These are phyloP conservation scores for Anagrus nilaparvatae DNA, from an alignment of 1,140 invertebrate genomes.

Conservation along the genomic window DNA sequence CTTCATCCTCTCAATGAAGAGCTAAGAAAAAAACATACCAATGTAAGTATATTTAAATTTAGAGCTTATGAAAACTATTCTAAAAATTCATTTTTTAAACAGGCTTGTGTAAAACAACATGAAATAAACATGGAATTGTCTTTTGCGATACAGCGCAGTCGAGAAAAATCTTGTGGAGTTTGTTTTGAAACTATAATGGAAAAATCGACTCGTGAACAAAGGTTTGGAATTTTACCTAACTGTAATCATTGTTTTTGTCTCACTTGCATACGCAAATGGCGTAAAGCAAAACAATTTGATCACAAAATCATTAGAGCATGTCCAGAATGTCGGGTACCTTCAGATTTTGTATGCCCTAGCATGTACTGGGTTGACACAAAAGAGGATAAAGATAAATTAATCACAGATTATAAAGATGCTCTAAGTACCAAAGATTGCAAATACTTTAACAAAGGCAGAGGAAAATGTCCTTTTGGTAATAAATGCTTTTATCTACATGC, in stretches of 20 bases:
- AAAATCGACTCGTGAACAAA: slow-evolving; percentile 58
- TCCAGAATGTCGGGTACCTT: slow-evolving; percentile 75
- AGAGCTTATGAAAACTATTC: slow-evolving; percentile 3
- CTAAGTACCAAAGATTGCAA: slow-evolving; percentile 74
- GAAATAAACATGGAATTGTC: slow-evolving; percentile 81
- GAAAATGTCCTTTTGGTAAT: slow-evolving; percentile 83
- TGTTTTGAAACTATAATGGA: slow-evolving; percentile 82
- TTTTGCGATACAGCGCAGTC: slow-evolving; percentile 72
- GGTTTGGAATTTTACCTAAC: slow-evolving; percentile 83
- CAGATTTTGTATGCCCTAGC: slow-evolving; percentile 83
- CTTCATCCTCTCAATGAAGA: slow-evolving; percentile 66
- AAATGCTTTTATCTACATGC: slow-evolving; percentile 87
- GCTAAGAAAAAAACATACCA: slow-evolving; percentile 58
- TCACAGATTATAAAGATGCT: slow-evolving; percentile 68
- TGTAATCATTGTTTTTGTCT: slow-evolving; percentile 86
- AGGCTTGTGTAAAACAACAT: slow-evolving; percentile 69
- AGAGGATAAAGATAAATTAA: slow-evolving; percentile 77
- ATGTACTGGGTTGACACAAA: slow-evolving; percentile 78
- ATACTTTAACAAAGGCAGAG: slow-evolving; percentile 73
- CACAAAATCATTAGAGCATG: slow-evolving; percentile 77
- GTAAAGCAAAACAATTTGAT: slow-evolving; percentile 74
- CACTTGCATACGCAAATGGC: slow-evolving; percentile 80
- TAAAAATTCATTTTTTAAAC: slow-evolving; percentile 16
- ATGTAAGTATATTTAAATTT: slow-evolving; percentile 37
- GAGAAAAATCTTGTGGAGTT: slow-evolving; percentile 77